These are phyloP conservation scores for Octodon degus DNA, from an alignment of 2,113 vertebrate genomes.

Conservation along the genomic window DNA sequence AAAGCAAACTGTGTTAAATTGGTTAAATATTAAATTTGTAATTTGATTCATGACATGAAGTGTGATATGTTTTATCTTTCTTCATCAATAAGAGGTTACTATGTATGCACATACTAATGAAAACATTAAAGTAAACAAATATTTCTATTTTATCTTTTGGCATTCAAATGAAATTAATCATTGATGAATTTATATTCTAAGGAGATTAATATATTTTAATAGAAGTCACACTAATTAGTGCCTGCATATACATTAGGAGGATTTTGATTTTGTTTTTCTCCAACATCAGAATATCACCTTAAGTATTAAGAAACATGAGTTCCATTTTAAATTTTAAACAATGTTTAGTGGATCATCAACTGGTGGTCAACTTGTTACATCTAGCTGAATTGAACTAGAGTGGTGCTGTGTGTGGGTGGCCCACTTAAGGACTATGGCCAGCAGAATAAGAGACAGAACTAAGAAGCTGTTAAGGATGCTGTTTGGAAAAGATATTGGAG, in stretches of 20 bases:
- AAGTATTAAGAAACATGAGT: not conserved
- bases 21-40: not conserved
- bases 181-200: not conserved
- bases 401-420: too few relatives aligned
- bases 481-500: too few relatives aligned
- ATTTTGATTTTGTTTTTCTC: not conserved
- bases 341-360: too few relatives aligned
- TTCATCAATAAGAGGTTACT: not conserved
- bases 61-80: not conserved
- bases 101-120: slow-evolving; percentile 17
- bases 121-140: not conserved
- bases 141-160: not conserved
- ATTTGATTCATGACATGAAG: not conserved
- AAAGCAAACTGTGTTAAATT: not conserved
- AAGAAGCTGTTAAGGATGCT: too few relatives aligned
- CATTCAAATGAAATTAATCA: slow-evolving; percentile 20
- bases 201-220: not conserved
- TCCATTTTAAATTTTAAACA: not conserved
- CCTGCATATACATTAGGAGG: not conserved
- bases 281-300: not conserved
- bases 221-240: not conserved
- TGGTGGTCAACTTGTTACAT: too few relatives aligned
- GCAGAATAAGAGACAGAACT: too few relatives aligned
- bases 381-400: too few relatives aligned
- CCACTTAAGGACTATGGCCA: too few relatives aligned